Evolutionary conservation across 2,888 invertebrate genomes (phyloP), one percentile per base, ranked within the genome.

Genomic region (Drosophila prostipennis): DNA sequence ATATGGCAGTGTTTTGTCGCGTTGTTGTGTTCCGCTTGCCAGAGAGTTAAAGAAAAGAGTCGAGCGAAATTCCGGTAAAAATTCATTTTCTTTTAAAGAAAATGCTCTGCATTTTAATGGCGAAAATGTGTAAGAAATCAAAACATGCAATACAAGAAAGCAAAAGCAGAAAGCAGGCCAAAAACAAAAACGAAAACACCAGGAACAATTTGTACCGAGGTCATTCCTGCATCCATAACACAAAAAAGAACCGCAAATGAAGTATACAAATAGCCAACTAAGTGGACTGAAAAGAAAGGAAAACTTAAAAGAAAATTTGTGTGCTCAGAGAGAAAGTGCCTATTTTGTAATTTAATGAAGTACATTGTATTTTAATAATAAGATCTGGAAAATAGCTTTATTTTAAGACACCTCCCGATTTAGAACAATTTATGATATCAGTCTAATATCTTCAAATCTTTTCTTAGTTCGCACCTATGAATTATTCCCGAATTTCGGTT

Each of bases 71-170:
- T 74, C 77, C 77, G 49, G 64, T 32, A 49, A 57, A 58, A 53
- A 59, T 63, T 26, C 26, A 26, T 26, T 59, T 57, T 45, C 37
- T 51, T 43, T 71, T 11, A 42, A 53, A 49, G 37, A 49, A 74
- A 64, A 65, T 54, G 37, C 48, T 49, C 46, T 53, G 48, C 52
- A 51, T 75, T 64, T 63, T 64, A 80, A 79, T 71, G 77, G 65
- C 70, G 68, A 75, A 80, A 79, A 79, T 80, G 73, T 82, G 79
- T 75, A 54, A 60, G 75, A 75, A 77, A 82, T 79, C 80, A 72
- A 63, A 70, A 79, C 56, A 70, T 59, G 63, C 56, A 40, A 64
- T 52, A 48, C 51, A 52, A 67, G 48, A 32, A 49, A 72, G 46
- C 46, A 72, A 53, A 46, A 55, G 37, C 64, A 51, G 45, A 53